Percentiles rank a stretch among this genome's conserved stretches.
Conservation (phyloP, 1,140 invertebrate genomes). For the Lutraria rhynchaena region DNA sequence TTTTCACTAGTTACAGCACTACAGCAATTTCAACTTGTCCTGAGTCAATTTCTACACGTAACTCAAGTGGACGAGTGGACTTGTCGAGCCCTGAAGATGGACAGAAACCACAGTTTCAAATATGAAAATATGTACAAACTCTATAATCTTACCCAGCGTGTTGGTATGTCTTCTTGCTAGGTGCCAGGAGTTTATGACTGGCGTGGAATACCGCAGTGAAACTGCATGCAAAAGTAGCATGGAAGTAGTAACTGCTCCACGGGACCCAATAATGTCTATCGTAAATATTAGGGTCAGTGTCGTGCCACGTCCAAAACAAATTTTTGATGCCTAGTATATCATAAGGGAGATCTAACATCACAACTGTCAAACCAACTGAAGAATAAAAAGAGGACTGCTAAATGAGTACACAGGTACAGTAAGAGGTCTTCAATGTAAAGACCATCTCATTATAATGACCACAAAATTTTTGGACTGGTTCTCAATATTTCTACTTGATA, state of each 20-base stretch:
- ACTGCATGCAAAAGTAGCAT: slow-evolving; percentile 88
- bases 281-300: slow-evolving; percentile 91
- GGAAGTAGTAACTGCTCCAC: slow-evolving; percentile 92
- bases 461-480: too few relatives aligned
- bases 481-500: too few relatives aligned
- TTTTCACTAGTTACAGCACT: too few relatives aligned
- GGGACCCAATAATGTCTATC: slow-evolving; percentile 91
- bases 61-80: too few relatives aligned
- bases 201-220: slow-evolving; percentile 88
- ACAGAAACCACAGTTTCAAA: too few relatives aligned
- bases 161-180: slow-evolving; percentile 74
- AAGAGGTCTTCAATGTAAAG: too few relatives aligned
- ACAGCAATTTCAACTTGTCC: too few relatives aligned
- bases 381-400: slow-evolving; percentile 1
- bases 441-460: too few relatives aligned
- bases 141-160: slow-evolving; percentile 73
- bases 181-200: slow-evolving; percentile 84
- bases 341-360: slow-evolving; percentile 90
- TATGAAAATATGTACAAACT: not conserved
- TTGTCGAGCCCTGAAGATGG: too few relatives aligned
- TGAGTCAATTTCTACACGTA: too few relatives aligned
- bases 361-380: slow-evolving; percentile 87
- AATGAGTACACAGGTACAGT: too few relatives aligned
- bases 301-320: slow-evolving; percentile 93
- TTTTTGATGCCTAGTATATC: slow-evolving; percentile 91